Evolutionary conservation across 1,140 invertebrate genomes (phyloP).

Genomic region (Diuraphis noxia): DNA sequence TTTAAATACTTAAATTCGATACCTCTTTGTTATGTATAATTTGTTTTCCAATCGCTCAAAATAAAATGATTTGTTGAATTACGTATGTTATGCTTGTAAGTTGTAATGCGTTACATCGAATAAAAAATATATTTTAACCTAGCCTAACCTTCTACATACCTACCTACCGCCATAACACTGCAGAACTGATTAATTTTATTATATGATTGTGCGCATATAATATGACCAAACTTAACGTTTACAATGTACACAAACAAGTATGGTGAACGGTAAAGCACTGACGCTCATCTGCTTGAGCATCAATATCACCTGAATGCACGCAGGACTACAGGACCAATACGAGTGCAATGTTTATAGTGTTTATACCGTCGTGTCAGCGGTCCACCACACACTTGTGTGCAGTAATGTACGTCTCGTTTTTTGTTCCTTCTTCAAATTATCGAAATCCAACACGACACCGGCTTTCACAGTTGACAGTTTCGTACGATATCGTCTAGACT

Average conservation of each 20-base stretch:
- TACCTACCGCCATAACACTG: no score
- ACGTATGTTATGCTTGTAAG: no score
- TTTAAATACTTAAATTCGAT: background rate
- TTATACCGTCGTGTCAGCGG: background rate
- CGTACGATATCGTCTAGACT: background rate
- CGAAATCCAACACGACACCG: background rate
- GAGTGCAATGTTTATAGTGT: background rate
- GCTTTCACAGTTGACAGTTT: background rate
- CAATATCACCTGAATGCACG: background rate
- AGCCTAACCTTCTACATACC: no score
- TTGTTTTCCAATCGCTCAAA: background rate
- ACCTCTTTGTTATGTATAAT: background rate
- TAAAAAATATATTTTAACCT: no score
- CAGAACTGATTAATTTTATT: background rate
- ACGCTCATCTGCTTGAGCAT: background rate
- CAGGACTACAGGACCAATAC: background rate
- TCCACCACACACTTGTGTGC: background rate
- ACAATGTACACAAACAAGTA: background rate
- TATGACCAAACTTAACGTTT: background rate
- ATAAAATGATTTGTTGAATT: no score
- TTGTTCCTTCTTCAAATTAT: background rate
- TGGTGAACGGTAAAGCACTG: background rate
- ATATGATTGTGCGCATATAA: background rate
- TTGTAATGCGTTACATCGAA: no score
- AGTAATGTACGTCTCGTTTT: background rate